A percentile compares a stretch with the other conserved stretches of the same genome.
Conservation (phyloP, 2,113 vertebrate genomes). For the Dicaeum eximium region DNA sequence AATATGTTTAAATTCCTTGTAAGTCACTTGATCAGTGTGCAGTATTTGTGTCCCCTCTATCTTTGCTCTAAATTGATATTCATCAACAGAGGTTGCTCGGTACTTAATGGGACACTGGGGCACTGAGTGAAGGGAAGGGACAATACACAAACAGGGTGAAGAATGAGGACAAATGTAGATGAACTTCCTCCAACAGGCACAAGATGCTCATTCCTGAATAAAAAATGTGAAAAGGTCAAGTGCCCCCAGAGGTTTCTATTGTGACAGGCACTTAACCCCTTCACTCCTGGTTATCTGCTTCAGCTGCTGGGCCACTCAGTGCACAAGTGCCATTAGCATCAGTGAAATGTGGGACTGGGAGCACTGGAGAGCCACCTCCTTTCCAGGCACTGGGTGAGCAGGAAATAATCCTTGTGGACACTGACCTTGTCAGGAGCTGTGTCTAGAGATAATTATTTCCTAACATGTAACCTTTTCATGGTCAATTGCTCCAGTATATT, state of each 20-base stretch:
- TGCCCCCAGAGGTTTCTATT: constrained; percentile 67
- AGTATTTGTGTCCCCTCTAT: constrained; percentile 20
- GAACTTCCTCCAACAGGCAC: constrained; percentile 55
- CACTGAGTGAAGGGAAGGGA: constrained; percentile 36
- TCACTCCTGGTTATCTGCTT: constrained; percentile 67
- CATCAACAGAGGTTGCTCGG: constrained; percentile 42
- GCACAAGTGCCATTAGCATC: constrained; percentile 48
- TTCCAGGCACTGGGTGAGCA: not conserved
- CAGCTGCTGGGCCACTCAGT: constrained; percentile 49
- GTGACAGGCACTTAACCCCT: constrained; percentile 71
- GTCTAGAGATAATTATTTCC: constrained; percentile 59
- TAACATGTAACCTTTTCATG: constrained; percentile 50
- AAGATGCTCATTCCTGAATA: constrained; percentile 64
- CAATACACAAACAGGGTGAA: constrained; percentile 45
- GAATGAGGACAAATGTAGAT: constrained; percentile 62
- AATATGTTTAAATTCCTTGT: constrained; percentile 16
- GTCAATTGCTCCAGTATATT: constrained; percentile 50
- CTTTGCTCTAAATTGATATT: constrained; percentile 59
- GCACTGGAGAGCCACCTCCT: not conserved
- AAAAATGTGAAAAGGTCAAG: constrained; percentile 68
- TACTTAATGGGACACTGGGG: constrained; percentile 33
- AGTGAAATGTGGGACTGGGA: not conserved
- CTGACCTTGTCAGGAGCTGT: constrained; percentile 35
- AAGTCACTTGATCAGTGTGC: constrained; percentile 34
- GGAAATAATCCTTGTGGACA: constrained; percentile 46